Base-by-base conservation (phyloP, 2,797 vertebrate genomes). In the Paramormyrops hopkinsi region DNA sequence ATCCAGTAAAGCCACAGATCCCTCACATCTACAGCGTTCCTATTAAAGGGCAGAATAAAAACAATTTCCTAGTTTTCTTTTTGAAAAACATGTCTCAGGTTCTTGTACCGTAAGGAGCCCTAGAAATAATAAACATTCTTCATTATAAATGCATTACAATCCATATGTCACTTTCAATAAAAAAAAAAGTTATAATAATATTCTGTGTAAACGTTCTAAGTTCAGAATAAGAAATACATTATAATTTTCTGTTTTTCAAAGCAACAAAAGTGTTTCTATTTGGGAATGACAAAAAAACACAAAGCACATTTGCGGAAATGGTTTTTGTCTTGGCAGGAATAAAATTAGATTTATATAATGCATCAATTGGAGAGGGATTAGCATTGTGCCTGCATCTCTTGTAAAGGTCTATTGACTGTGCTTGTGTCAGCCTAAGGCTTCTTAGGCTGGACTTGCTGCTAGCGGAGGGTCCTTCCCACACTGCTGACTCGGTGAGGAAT, bases 401-500 rank as follows among this genome's bases (percentile, higher is more conserved):
- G 22, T 91, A 46, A 92, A 86, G 91, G 53, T 90, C 89, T 87
- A 91, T 88, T 92, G 92, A 91, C 89, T 85, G 88, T 53, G 90
- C 59, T 17, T 86, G 90, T 91, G 90, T 92, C 88, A 90, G 90
- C 17, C 11, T 90, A 79, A 2, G 4, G 91, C 92, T 92, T 92
- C 79, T 91, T 92, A 91, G 90, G 3, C 90, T 14, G 50, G 54
- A 53, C 59, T 93, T 17, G 12, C 90, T 92, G 90, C 33, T 88
- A 93, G 91, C 87, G 86, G 92, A 92, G 89, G 89, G 88, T 73
- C 89, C 91, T 92, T 93, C 92, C 92, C 89, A 92, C 91, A 92
- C 92, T 89, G 90, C 90, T 91, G 90, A 85, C 86, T 6, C 48
- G 79, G 76, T 44, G 86, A 76, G n/a, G 65, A 65, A 87, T 84